phyloP scores from a whole-genome alignment of 1,140 invertebrate genomes.

The Musca domestica region DNA sequence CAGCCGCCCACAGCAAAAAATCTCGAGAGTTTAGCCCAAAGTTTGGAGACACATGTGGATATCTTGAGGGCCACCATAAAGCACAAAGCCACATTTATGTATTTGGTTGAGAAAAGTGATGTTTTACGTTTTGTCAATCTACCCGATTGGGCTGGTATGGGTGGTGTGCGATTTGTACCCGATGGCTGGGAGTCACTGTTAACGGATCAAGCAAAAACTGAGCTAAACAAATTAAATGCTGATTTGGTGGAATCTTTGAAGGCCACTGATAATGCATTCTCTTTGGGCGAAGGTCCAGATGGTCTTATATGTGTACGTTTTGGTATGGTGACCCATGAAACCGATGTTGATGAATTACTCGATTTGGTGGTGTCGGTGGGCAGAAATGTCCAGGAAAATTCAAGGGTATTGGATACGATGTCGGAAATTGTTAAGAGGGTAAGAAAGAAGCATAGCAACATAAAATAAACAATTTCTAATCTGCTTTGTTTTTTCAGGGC shows the following conservation, averaged over 20 bases:
- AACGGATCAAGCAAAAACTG: conserved; percentile 75
- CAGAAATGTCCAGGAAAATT: conserved; percentile 90
- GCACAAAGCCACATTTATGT: conserved; percentile 79
- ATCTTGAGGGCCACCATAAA: conserved; percentile 88
- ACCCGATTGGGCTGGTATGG: conserved; percentile 87
- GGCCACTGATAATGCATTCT: conserved; percentile 91
- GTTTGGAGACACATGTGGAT: conserved; percentile 80
- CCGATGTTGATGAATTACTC: conserved; percentile 87
- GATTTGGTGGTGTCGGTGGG: conserved; percentile 81
- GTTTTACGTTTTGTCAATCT: conserved; percentile 79
- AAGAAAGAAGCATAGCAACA: background rate
- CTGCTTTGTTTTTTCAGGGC: conserved; percentile 55
- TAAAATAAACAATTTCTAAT: background rate
- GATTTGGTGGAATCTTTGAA: conserved; percentile 85
- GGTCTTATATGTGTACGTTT: conserved; percentile 87
- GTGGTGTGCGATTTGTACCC: conserved; percentile 76
- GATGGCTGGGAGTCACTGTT: conserved; percentile 67
- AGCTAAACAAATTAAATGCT: conserved; percentile 85
- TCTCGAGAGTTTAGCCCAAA: conserved; percentile 72
- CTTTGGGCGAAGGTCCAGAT: conserved; percentile 83
- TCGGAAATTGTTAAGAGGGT: conserved; percentile 86
- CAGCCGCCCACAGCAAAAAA: conserved; percentile 64
- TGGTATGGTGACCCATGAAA: conserved; percentile 95
- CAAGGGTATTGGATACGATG: conserved; percentile 89
- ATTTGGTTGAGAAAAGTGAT: conserved; percentile 68